A percentile compares a stretch with the other conserved stretches of the same genome.
These are phyloP conservation scores for Apamea monoglypha DNA, from an alignment of 2,888 invertebrate species.

Conservation along the genomic window DNA sequence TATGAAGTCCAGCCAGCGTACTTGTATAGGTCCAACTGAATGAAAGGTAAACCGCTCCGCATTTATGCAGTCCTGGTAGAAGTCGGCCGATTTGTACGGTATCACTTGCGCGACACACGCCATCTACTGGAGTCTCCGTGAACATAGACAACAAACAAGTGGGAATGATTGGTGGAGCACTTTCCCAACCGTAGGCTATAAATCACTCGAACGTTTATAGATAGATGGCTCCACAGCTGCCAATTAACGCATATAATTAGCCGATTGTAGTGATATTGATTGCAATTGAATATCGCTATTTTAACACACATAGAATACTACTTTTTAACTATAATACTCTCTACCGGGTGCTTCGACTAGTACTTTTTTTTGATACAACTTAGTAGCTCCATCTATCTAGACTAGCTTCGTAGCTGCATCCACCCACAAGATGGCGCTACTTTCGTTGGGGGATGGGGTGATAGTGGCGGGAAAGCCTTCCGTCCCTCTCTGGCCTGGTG, in stretches of 20 bases:
- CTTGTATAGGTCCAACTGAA: background rate
- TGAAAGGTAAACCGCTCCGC: background rate
- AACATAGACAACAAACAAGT: background rate
- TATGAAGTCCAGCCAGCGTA: too few relatives aligned
- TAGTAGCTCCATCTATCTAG: too few relatives aligned
- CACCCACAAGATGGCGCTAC: background rate
- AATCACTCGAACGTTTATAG: background rate
- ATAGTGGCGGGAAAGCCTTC: background rate
- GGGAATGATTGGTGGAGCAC: background rate
- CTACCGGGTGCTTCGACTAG: background rate
- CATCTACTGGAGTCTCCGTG: background rate
- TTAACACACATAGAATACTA: background rate
- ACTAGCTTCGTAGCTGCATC: background rate
- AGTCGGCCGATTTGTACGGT: background rate
- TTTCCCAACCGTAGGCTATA: background rate
- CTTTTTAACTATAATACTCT: background rate
- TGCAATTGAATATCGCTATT: too few relatives aligned
- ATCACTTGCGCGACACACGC: background rate
- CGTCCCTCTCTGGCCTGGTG: background rate
- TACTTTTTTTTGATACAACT: background rate
- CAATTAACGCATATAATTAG: too few relatives aligned
- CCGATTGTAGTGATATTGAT: too few relatives aligned
- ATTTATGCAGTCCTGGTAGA: background rate
- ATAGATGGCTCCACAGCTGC: background rate
- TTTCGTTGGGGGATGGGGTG: background rate